Evolutionary conservation across 1,140 invertebrate species (phyloP).

Genomic region (Drosophila pachea): DNA sequence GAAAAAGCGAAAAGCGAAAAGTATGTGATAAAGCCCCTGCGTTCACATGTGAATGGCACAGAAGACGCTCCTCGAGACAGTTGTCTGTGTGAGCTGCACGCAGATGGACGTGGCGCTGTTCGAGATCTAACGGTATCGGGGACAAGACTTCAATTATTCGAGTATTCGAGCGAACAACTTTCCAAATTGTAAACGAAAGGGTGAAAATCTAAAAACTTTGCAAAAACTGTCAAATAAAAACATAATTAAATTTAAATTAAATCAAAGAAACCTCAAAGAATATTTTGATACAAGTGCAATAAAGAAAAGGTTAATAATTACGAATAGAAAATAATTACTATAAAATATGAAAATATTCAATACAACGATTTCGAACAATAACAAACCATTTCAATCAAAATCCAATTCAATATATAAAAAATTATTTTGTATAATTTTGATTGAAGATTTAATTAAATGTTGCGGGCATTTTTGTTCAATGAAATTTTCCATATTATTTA

Average conservation of each 20-base stretch:
- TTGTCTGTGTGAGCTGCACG: constrained; percentile 30
- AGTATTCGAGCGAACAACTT: too few species aligned
- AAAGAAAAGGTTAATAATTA: too few species aligned
- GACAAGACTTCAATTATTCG: constrained; percentile 2
- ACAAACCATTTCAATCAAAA: too few species aligned
- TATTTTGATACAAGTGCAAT: too few species aligned
- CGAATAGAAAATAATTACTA: too few species aligned
- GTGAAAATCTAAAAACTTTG: neutral
- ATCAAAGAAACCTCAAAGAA: neutral
- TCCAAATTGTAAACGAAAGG: neutral
- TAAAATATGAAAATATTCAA: too few species aligned
- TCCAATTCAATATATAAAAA: neutral
- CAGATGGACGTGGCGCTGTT: constrained; percentile 34
- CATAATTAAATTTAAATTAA: neutral
- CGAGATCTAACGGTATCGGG: constrained; percentile 5
- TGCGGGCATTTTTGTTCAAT: too few species aligned
- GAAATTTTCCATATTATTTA: too few species aligned
- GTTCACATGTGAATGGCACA: constrained; percentile 44
- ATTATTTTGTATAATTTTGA: neutral
- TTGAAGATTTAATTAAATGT: too few species aligned
- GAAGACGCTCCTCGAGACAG: constrained; percentile 22
- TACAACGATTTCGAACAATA: too few species aligned
- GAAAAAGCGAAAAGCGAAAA: constrained; percentile 3
- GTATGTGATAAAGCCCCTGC: constrained; percentile 45
- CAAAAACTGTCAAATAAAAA: neutral